These are phyloP conservation scores for Danio tinwini DNA, from an alignment of 2,797 vertebrate genomes.

Conservation along the genomic window DNA sequence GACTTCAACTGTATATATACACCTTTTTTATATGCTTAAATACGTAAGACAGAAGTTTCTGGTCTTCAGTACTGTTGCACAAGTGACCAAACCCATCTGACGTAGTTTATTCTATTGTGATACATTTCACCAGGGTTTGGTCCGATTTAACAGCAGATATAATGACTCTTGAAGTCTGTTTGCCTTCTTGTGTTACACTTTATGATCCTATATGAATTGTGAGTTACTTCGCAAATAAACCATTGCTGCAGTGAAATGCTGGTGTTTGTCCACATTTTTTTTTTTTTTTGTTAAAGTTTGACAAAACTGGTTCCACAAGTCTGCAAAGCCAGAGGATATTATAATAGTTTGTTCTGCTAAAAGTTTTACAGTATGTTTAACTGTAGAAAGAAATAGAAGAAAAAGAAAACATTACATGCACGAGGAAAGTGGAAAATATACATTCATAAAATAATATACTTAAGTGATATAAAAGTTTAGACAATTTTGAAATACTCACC, in stretches of 20 bases:
- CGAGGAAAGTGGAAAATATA: background rate
- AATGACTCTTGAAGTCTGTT: background rate
- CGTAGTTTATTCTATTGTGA: background rate
- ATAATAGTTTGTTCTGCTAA: background rate
- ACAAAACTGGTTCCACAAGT: background rate
- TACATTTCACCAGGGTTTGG: background rate
- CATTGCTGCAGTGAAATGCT: background rate
- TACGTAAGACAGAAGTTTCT: background rate
- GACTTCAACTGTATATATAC: background rate
- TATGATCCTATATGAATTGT: background rate
- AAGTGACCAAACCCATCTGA: background rate
- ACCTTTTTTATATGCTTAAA: background rate
- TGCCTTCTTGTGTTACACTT: background rate
- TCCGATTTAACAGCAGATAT: background rate
- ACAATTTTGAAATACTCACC: too few relatives aligned
- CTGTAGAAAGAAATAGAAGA: background rate
- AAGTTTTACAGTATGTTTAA: too few relatives aligned
- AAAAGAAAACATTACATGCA: background rate
- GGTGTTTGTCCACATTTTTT: background rate
- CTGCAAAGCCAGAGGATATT: background rate
- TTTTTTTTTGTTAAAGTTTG: background rate
- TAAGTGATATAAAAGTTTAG: background rate
- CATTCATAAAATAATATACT: background rate
- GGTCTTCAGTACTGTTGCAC: background rate
- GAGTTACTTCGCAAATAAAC: background rate